Evolutionary conservation across 2,797 vertebrate species (phyloP), one percentile per base, ranked within the genome.

Genomic region (Sciurus vulgaris): DNA sequence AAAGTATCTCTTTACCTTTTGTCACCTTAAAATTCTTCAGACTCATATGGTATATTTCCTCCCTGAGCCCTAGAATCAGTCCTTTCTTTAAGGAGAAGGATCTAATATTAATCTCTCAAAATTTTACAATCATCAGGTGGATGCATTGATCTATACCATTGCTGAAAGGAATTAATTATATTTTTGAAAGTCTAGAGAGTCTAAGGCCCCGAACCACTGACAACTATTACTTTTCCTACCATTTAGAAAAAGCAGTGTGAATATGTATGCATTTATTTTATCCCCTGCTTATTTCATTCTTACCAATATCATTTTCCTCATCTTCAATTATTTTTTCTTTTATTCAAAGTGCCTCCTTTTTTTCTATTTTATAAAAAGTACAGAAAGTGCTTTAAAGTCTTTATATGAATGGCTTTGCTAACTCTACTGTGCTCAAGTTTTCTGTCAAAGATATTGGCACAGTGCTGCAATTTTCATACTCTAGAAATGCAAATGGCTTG

Each of bases 401-500:
- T 87, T 93, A 20, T 93, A 30, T 74, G 94, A 95, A 41, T 14
- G 41, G 1, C 69, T 61, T 15, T 86, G 15, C 8, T 81, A 20
- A 56, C 90, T 95, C 84, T 94, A 7, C 30, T 89, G 89, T 95
- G 26, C 59, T 96, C 18, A 78, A 90, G 47, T 41, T 1, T 47
- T 96, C 63, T 92, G 41, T 77, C 70, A 86, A 26, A 41, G 33
- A 41, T 88, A 92, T 54, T 93, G 93, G 35, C 7, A 63, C 4
- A 35, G 1, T 9, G 17, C 30, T 69, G 7, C 17, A 84, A 35
- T 78, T 92, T 95, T 86, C 51, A 54, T 95, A 84, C 20, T 79
- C 7, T 91, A 49, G 8, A 41, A 96, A 96, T 90, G 30, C 20
- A 96, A 94, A 94, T 79, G 14, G 14, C n/a, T 87, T 78, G 47